Conservation (phyloP, 2,888 invertebrate genomes). For the Schizaphis graminum region DNA sequence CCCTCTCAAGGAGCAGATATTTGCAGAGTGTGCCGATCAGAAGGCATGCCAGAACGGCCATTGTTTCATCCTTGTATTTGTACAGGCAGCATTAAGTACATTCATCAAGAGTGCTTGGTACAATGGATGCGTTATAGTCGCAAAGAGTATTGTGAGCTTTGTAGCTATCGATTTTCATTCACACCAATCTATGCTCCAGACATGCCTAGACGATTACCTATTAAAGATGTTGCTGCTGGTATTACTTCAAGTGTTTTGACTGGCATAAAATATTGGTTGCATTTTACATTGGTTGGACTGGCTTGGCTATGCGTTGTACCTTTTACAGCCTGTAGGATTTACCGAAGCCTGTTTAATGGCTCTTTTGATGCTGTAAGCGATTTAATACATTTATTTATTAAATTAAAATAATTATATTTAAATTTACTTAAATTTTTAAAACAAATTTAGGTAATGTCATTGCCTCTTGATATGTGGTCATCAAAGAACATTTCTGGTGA, state of each 20-base stretch:
- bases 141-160: conserved; percentile 98
- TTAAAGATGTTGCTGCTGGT: conserved; percentile 93
- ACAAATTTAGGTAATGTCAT: conserved; percentile 76
- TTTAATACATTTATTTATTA: background rate
- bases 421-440: background rate
- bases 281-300: conserved; percentile 95
- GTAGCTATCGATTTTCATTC: conserved; percentile 94
- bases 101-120: conserved; percentile 97
- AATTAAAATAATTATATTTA: conserved; percentile 19
- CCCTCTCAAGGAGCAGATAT: conserved; percentile 83
- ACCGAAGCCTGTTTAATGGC: conserved; percentile 92
- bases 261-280: conserved; percentile 96
- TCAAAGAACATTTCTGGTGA: conserved; percentile 94
- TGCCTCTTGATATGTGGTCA: conserved; percentile 93
- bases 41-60: conserved; percentile 91
- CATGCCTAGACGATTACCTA: conserved; percentile 97
- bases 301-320: conserved; percentile 99
- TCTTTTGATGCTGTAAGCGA: conserved; percentile 83
- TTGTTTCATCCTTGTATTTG: conserved; percentile 99
- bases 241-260: conserved; percentile 89
- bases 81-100: conserved; percentile 98
- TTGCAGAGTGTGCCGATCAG: conserved; percentile 97
- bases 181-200: conserved; percentile 99
- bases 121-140: conserved; percentile 99
- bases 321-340: conserved; percentile 94